These are phyloP conservation scores for Drosophila yooni DNA, from an alignment of 2,888 invertebrate species.

Conservation along the genomic window DNA sequence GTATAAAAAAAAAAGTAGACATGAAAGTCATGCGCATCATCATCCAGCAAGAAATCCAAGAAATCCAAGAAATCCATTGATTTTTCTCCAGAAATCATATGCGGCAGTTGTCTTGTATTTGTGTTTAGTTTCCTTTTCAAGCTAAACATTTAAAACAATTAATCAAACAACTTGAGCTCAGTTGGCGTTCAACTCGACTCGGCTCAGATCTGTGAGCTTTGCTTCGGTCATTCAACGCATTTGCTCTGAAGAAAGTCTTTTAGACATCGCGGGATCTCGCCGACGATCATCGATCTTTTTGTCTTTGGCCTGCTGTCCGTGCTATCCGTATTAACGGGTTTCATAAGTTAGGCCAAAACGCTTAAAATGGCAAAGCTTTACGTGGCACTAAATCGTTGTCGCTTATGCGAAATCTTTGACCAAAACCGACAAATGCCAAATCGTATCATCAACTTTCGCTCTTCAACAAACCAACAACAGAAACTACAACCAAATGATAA, in stretches of 20 bases:
- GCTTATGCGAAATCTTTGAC: slow-evolving; percentile 65
- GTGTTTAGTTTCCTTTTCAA: slow-evolving; percentile 40
- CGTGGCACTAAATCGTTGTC: slow-evolving; percentile 47
- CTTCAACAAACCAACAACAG: slow-evolving; percentile 24
- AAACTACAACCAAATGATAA: background rate
- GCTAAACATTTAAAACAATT: slow-evolving; percentile 46
- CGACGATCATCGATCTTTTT: slow-evolving; percentile 53
- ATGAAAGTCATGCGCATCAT: slow-evolving; percentile 35
- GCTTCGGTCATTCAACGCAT: slow-evolving; percentile 37
- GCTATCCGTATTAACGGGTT: slow-evolving; percentile 30
- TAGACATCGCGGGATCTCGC: slow-evolving; percentile 8
- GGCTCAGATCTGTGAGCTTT: slow-evolving; percentile 4
- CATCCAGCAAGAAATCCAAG: slow-evolving; percentile 1
- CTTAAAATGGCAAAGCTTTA: slow-evolving; percentile 57
- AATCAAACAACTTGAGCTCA: slow-evolving; percentile 38
- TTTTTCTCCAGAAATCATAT: slow-evolving; percentile 29
- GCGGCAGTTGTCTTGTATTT: slow-evolving; percentile 6
- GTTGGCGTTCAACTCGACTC: background rate
- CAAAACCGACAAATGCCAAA: slow-evolving; percentile 53
- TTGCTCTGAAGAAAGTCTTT: slow-evolving; percentile 51
- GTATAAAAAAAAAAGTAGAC: slow-evolving; percentile 12
- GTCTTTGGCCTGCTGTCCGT: slow-evolving; percentile 20
- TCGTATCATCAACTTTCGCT: slow-evolving; percentile 57
- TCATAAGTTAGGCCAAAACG: slow-evolving; percentile 37
- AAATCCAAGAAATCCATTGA: slow-evolving; percentile 18